Base-by-base conservation (phyloP, 1,140 invertebrate genomes). In the Cecropterus lyciades region DNA sequence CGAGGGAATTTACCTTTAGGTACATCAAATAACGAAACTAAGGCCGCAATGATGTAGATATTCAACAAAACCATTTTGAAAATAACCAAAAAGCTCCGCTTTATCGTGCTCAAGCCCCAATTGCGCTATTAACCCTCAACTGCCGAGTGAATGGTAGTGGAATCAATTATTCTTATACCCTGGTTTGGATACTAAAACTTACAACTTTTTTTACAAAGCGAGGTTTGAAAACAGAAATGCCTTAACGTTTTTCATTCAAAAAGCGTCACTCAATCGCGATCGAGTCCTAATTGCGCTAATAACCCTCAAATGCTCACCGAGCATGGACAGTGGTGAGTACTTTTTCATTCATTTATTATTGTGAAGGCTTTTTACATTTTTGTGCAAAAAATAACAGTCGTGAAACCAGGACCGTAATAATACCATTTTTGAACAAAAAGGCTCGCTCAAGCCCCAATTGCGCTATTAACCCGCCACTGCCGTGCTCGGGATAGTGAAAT, bases 61-160 rank as follows among this genome's bases (percentile, higher is more conserved):
- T 42, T 16, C 8, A 56, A 20, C 37, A 17, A 55, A 11, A 48
- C 9, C 33, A 37, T 37, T 37, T 11, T n/a, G 33, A 55, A 55
- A 55, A 55, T 11, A 55, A 74, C 65, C 16, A 42, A 55, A 55
- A 53, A 40, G 27, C 14, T 8, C 15, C 30, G 30, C 33, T 52
- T 11, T 53, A 40, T 53, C 51, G 51, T 70, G 57, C 65, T 73
- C 71, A 62, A 72, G 70, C 72, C 75, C 73, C 69, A 70, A 79
- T 79, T 68, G 73, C 60, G 40, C 73, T 68, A 74, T 79, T 79
- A 79, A 72, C 71, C 63, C 62, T 63, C 68, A 74, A 74, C 69
- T 72, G 71, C 69, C 59, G 4, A 11, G 1, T n/a, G 72, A 66
- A 76, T 73, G 64, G 67, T 64, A 68, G 67, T 76, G 70, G 70